Evolutionary conservation across 2,113 vertebrate species (phyloP), one percentile per base, ranked within the genome.

Genomic region (Elephas maximus): DNA sequence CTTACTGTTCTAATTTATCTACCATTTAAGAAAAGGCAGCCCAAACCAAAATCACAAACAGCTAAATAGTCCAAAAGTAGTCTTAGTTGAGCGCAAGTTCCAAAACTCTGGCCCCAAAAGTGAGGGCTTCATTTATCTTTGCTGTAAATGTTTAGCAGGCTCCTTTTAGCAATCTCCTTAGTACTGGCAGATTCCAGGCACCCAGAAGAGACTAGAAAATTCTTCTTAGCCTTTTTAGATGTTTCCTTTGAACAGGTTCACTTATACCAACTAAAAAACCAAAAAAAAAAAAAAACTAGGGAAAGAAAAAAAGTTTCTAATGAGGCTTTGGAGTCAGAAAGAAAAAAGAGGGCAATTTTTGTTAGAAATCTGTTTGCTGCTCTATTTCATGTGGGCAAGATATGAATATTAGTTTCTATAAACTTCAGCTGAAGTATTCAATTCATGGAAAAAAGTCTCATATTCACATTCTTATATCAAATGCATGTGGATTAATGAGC

Each of bases 1-100:
- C 93, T 98, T 97, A 92, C 96, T 98, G 98, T 98, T 98, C 96
- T 98, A 98, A 98, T 98, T 98, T 98, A 98, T 96, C 91, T 95
- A 96, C 93, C 95, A 94, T 97, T 98, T 98, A 97, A 97, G 97
- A 98, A 96, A 98, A 98, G 97, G 98, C 98, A 99, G 98, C 89
- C 98, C 96, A 97, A 97, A 96, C 95, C 97, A 74, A 41, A 87
- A 97, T 83, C 57, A 51, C 88, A 83, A 97, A 96, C 88, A 71
- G 69, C 53, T 62, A 51, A 77, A 67, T 21, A 97, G 96, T 96
- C 73, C 69, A 88, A 94, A 97, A 97, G 79, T 91, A 89, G 90
- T 97, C 67, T 88, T 94, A 96, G 88, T 93, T 81, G 98, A 98
- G 94, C 91, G 87, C 69, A 96, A 98, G 97, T 99, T 99, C 98